Evolutionary conservation across 1,140 invertebrate species (phyloP).

Genomic region (Bemisia tabaci): DNA sequence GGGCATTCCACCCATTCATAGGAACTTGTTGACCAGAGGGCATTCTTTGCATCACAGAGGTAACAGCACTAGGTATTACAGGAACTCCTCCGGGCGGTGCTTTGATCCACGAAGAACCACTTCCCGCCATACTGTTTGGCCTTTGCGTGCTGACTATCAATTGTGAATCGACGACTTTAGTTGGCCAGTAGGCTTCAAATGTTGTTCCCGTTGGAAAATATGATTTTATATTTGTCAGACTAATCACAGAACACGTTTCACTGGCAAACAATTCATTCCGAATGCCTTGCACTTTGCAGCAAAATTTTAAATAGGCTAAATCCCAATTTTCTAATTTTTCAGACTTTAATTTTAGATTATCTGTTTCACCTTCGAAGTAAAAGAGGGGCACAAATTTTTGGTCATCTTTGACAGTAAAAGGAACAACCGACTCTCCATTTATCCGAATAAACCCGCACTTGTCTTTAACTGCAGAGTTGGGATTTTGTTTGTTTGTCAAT

Average conservation of each 20-base stretch:
- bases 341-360: slow-evolving; percentile 72
- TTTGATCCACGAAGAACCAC: slow-evolving; percentile 17
- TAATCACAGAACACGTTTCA: slow-evolving; percentile 77
- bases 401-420: slow-evolving; percentile 69
- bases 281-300: slow-evolving; percentile 86
- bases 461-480: slow-evolving; percentile 46
- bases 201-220: slow-evolving; percentile 77
- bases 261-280: slow-evolving; percentile 78
- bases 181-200: slow-evolving; percentile 85
- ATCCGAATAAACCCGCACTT: slow-evolving; percentile 88
- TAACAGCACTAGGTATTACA: slow-evolving; percentile 7
- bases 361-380: slow-evolving; percentile 84
- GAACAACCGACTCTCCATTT: slow-evolving; percentile 85
- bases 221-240: slow-evolving; percentile 74
- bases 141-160: slow-evolving; percentile 39
- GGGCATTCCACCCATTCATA: neutral
- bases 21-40: neutral
- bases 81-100: slow-evolving; percentile 16
- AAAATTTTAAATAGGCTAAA: slow-evolving; percentile 81
- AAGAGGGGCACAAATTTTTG: slow-evolving; percentile 86
- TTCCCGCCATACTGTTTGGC: slow-evolving; percentile 1
- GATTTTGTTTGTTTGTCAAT: slow-evolving; percentile 45
- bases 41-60: slow-evolving; percentile 1
- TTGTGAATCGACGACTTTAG: slow-evolving; percentile 63
- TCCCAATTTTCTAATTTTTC: slow-evolving; percentile 79